These are phyloP conservation scores for Paedocypris micromegethes DNA, from an alignment of 2,797 vertebrate species.

Conservation along the genomic window DNA sequence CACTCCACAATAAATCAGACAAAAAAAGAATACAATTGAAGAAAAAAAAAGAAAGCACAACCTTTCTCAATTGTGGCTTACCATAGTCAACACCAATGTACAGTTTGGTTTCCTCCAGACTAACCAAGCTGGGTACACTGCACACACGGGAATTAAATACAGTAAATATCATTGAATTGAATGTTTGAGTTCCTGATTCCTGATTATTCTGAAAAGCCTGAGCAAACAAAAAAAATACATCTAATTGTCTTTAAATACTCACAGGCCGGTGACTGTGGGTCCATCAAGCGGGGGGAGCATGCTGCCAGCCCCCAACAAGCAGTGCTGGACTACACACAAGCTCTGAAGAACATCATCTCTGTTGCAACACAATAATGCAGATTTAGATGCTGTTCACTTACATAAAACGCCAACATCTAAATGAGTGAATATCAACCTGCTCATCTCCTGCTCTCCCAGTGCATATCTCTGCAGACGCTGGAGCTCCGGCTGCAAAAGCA, in stretches of 20 bases:
- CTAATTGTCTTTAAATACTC: slow-evolving; percentile 58
- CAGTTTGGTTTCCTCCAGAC: slow-evolving; percentile 83
- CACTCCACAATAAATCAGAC: not conserved
- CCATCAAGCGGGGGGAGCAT: slow-evolving; percentile 86
- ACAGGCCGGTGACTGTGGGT: slow-evolving; percentile 82
- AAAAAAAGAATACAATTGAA: not conserved
- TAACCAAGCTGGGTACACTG: slow-evolving; percentile 87
- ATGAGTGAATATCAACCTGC: slow-evolving; percentile 66
- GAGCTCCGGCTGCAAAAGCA: slow-evolving; percentile 87
- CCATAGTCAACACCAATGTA: slow-evolving; percentile 84
- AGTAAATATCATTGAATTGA: not conserved
- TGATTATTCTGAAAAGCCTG: too few species aligned
- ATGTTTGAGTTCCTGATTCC: too few species aligned
- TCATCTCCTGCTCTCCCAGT: slow-evolving; percentile 83
- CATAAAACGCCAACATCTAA: not conserved
- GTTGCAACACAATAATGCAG: slow-evolving; percentile 35
- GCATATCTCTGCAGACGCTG: slow-evolving; percentile 74
- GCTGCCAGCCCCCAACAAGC: slow-evolving; percentile 90
- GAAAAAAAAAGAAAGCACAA: not conserved
- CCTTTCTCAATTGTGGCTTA: slow-evolving; percentile 58
- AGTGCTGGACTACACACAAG: slow-evolving; percentile 89
- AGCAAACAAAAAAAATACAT: not conserved
- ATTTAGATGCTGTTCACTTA: too few species aligned
- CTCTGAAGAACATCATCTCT: slow-evolving; percentile 96
- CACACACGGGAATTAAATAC: slow-evolving; percentile 20